Conservation (phyloP, 2,888 invertebrate species). For the Microctonus hyperodae region DNA sequence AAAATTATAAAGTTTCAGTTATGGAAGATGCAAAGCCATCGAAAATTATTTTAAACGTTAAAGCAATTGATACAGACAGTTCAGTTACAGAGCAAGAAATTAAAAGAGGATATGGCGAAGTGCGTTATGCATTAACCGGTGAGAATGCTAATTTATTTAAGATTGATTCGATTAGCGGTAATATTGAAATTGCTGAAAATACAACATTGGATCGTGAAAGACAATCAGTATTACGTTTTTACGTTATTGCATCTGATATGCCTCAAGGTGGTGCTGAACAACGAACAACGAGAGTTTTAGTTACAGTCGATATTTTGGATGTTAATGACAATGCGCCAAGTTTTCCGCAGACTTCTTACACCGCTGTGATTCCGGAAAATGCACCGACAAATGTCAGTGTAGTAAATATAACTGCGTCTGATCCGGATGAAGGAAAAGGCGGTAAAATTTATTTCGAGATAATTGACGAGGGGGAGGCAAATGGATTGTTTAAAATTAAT, state of each 20-base stretch:
- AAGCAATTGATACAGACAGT: conserved; percentile 76
- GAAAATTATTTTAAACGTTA: conserved; percentile 72
- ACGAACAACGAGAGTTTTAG: conserved; percentile 70
- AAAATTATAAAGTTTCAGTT: conserved; percentile 75
- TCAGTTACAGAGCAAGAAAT: conserved; percentile 66
- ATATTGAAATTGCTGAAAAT: conserved; percentile 72
- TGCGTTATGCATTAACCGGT: conserved; percentile 76
- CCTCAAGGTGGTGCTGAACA: conserved; percentile 75
- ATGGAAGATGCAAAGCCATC: conserved; percentile 75
- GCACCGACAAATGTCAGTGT: conserved; percentile 73
- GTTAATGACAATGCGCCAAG: conserved; percentile 81
- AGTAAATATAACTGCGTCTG: conserved; percentile 74
- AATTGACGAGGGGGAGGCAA: conserved; percentile 76
- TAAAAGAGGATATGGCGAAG: conserved; percentile 71
- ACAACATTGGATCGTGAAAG: conserved; percentile 77
- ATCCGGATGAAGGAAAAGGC: conserved; percentile 79
- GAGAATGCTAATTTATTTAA: conserved; percentile 77
- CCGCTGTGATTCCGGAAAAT: conserved; percentile 81
- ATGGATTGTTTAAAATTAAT: conserved; percentile 75
- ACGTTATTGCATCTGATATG: conserved; percentile 78
- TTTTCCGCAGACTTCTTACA: conserved; percentile 72
- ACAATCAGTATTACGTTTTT: conserved; percentile 73
- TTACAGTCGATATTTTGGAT: conserved; percentile 75
- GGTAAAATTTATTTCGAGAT: conserved; percentile 77
- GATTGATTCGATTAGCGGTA: conserved; percentile 75